A percentile compares a stretch with the other conserved stretches of the same genome.
These are phyloP conservation scores for Electrophaes corylata DNA, from an alignment of 2,888 invertebrate species.

Conservation along the genomic window DNA sequence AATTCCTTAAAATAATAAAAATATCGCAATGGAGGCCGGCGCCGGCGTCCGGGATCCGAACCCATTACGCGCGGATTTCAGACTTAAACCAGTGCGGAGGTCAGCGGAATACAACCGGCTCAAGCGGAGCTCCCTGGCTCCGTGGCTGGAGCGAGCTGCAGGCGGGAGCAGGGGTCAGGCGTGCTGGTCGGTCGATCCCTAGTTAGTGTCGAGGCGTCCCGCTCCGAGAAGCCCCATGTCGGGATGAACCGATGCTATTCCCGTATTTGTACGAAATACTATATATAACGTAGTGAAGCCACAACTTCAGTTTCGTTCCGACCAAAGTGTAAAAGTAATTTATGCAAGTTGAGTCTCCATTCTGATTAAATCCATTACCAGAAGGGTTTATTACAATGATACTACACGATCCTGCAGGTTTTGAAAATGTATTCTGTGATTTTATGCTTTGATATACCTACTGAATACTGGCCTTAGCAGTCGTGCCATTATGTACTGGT, in stretches of 20 bases:
- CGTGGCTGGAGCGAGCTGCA: neutral
- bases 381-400: no score
- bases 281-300: no score
- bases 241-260: conserved; percentile 8
- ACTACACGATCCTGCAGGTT: no score
- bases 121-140: neutral
- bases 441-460: no score
- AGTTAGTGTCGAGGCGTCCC: conserved; percentile 11
- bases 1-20: conserved; percentile 18
- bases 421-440: no score
- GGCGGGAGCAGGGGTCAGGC: conserved; percentile 2
- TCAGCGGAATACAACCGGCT: conserved; percentile 17
- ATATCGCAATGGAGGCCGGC: conserved; percentile 13
- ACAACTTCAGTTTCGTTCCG: no score
- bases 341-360: no score
- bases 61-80: conserved; percentile 31
- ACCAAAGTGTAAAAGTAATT: no score
- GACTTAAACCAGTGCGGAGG: conserved; percentile 22
- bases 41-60: conserved; percentile 11
- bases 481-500: no score
- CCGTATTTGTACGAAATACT: conserved; percentile 6
- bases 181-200: neutral
- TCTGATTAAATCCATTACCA: no score
- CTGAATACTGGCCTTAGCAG: no score
- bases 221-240: conserved; percentile 9